phyloP scores from a whole-genome alignment of 2,888 invertebrate species.

The Leptinotarsa peninsularis region DNA sequence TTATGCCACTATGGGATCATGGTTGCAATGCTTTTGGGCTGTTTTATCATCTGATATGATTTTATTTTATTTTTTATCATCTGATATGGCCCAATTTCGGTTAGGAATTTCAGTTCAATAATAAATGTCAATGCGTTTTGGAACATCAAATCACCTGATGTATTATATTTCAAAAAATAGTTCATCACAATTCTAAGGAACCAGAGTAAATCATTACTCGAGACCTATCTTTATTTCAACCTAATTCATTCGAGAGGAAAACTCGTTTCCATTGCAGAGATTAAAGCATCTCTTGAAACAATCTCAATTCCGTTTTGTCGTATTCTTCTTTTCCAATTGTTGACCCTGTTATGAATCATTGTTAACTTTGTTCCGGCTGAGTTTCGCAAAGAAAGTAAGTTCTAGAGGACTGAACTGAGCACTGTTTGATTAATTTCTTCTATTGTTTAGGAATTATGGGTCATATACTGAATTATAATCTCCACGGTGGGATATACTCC shows the following conservation, averaged over 20 bases:
- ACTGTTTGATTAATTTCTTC: not conserved
- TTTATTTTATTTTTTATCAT: too few relatives aligned
- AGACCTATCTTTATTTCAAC: conserved; percentile 23
- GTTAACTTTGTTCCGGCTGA: not conserved
- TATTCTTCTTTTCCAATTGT: conserved; percentile 16
- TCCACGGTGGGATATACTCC: not conserved
- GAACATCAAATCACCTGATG: too few relatives aligned
- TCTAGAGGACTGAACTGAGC: not conserved
- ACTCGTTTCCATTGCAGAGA: conserved; percentile 12
- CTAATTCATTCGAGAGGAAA: conserved; percentile 28
- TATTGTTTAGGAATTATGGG: not conserved
- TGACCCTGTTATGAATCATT: conserved; percentile 13
- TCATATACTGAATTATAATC: not conserved
- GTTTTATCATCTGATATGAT: too few relatives aligned
- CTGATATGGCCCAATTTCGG: too few relatives aligned
- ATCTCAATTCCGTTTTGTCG: conserved; percentile 26
- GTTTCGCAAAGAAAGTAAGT: not conserved
- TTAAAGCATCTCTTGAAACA: conserved; percentile 27
- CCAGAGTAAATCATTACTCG: not conserved
- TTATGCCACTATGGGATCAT: too few relatives aligned
- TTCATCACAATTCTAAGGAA: not conserved
- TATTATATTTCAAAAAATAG: too few relatives aligned
- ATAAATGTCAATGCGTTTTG: too few relatives aligned
- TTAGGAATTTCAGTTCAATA: too few relatives aligned
- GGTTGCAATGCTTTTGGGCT: too few relatives aligned